phyloP scores from a whole-genome alignment of 2,888 invertebrate genomes.

The Odontothrips loti region DNA sequence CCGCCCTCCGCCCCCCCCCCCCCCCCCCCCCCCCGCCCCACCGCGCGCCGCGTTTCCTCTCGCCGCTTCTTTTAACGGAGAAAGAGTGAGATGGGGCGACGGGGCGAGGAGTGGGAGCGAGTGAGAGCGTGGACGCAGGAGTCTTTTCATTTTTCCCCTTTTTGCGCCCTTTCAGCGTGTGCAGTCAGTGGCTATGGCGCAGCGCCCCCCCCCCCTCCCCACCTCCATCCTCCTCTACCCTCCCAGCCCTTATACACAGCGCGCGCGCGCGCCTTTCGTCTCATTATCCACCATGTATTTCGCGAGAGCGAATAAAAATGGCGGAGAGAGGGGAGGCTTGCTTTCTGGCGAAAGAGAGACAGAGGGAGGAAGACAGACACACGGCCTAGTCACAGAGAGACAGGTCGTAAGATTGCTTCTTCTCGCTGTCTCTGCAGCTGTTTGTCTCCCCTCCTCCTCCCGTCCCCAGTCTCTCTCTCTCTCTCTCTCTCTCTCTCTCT shows the following conservation, averaged over 20 bases:
- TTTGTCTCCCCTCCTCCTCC: neutral
- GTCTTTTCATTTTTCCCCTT: constrained; percentile 18
- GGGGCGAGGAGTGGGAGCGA: neutral
- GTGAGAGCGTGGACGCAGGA: neutral
- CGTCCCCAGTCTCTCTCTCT: neutral
- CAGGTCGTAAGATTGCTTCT: neutral
- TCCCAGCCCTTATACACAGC: neutral
- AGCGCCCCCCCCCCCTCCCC: neutral
- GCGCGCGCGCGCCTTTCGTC: neutral
- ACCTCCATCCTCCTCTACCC: neutral
- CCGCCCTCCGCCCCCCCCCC: neutral
- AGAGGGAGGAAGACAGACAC: neutral
- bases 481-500: neutral
- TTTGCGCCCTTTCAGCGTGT: constrained; percentile 19
- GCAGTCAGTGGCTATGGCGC: constrained; percentile 10
- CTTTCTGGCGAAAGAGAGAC: neutral
- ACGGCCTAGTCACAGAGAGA: neutral
- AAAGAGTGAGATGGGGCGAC: neutral
- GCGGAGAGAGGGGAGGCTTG: neutral
- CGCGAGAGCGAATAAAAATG: constrained; percentile 15
- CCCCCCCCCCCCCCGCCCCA: neutral
- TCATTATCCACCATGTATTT: constrained; percentile 11
- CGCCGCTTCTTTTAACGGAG: neutral
- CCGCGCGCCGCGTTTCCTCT: neutral
- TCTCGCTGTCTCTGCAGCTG: neutral